Evolutionary conservation across 2,797 vertebrate genomes (phyloP).

Genomic region (Gastrophryne carolinensis): DNA sequence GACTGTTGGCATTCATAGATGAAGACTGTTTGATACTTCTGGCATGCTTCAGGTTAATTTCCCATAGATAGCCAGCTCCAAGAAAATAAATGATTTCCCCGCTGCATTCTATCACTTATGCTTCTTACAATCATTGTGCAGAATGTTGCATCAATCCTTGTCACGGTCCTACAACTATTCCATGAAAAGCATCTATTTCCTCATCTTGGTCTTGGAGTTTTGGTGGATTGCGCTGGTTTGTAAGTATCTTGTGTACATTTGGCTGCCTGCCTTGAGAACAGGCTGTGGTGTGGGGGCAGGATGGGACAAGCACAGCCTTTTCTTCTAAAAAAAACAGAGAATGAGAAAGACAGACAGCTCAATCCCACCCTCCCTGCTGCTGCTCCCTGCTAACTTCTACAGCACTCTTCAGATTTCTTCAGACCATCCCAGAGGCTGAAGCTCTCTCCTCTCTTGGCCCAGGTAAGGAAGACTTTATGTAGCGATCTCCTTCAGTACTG

Average conservation of each 20-base stretch:
- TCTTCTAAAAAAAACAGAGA: constrained; percentile 54
- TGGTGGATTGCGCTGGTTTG: constrained; percentile 66
- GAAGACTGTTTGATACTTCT: no score
- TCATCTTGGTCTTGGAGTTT: constrained; percentile 6
- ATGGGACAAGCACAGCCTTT: constrained; percentile 65
- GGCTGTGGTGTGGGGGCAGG: constrained; percentile 39
- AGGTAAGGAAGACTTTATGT: constrained; percentile 74
- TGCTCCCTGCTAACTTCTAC: constrained; percentile 66
- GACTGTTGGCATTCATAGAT: no score
- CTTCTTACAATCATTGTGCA: neutral
- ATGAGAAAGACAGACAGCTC: constrained; percentile 65
- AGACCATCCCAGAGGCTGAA: constrained; percentile 71
- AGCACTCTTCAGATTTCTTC: constrained; percentile 76
- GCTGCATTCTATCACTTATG: neutral
- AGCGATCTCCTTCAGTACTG: neutral
- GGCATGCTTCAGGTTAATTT: no score
- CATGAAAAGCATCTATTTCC: neutral
- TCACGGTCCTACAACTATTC: neutral
- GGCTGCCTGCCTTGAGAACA: constrained; percentile 58
- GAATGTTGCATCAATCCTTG: neutral
- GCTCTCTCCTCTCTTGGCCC: constrained; percentile 66
- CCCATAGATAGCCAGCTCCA: no score
- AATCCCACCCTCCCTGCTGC: constrained; percentile 68
- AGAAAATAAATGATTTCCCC: no score
- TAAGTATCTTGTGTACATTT: constrained; percentile 46